Conservation (phyloP, 1,140 invertebrate genomes). For the Procambarus clarkii region DNA sequence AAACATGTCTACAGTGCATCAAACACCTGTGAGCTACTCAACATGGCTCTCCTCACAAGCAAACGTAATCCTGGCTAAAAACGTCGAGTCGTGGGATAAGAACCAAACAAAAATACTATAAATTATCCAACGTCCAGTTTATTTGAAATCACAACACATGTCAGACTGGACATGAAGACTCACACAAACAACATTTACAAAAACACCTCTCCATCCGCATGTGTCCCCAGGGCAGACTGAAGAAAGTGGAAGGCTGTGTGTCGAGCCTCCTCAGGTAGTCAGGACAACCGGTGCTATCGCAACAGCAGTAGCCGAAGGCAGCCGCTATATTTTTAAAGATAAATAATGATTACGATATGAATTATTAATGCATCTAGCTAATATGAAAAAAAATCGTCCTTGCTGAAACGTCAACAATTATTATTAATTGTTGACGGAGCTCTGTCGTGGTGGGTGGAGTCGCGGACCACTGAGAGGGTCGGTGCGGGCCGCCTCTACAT, state of each 20-base stretch:
- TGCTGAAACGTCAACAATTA: neutral
- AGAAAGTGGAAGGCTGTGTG: neutral
- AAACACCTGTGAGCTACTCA: neutral
- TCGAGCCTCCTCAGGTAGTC: neutral
- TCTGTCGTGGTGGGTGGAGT: too few relatives aligned
- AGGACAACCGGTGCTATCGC: neutral
- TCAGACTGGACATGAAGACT: neutral
- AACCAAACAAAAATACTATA: too few relatives aligned
- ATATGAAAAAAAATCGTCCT: neutral
- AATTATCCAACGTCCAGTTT: slow-evolving; percentile 3
- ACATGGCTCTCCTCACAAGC: neutral
- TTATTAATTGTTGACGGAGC: too few relatives aligned
- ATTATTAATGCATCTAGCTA: neutral
- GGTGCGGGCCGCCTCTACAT: too few relatives aligned
- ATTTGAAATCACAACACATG: slow-evolving; percentile 2
- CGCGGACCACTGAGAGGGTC: too few relatives aligned
- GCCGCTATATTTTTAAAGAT: too few relatives aligned
- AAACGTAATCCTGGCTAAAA: too few relatives aligned
- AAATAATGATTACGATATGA: neutral
- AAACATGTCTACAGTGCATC: neutral
- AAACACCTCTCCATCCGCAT: neutral
- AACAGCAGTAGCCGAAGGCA: neutral
- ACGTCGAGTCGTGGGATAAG: too few relatives aligned
- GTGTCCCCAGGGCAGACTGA: neutral
- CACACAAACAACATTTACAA: neutral